Conservation (phyloP, 2,797 vertebrate genomes). For the Lycodopsis pacificus region DNA sequence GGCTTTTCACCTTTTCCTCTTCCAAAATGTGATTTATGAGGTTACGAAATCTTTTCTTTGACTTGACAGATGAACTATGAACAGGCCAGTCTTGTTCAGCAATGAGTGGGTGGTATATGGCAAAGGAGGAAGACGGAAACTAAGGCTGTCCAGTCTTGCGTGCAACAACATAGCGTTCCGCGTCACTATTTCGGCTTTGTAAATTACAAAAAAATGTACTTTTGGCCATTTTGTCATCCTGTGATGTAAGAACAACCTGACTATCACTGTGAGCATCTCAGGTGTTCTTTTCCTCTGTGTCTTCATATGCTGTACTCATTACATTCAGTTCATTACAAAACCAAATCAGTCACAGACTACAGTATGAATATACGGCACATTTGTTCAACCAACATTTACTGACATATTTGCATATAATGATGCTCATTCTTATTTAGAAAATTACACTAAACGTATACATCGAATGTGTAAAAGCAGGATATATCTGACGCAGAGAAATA, state of each 20-base stretch:
- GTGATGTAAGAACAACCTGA: neutral
- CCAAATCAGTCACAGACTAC: neutral
- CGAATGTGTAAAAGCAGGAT: neutral
- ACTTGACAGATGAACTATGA: conserved; percentile 25
- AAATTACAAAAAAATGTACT: no score
- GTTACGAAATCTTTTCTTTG: conserved; percentile 28
- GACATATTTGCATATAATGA: neutral
- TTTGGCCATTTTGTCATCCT: no score
- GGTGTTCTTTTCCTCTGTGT: neutral
- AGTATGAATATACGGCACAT: neutral
- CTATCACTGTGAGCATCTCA: neutral
- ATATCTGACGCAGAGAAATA: neutral
- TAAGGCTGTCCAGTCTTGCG: conserved; percentile 20
- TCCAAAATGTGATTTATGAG: neutral
- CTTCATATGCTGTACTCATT: neutral
- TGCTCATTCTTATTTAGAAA: conserved; percentile 22
- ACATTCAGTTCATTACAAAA: neutral
- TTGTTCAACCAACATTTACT: neutral
- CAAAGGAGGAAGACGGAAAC: conserved; percentile 60
- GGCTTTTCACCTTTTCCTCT: conserved; percentile 13
- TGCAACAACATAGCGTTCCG: conserved; percentile 15
- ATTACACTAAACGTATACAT: neutral
- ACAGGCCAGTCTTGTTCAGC: conserved; percentile 54
- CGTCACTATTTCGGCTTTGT: conserved; percentile 14
- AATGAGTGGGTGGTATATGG: conserved; percentile 39